A percentile compares a stretch with the other conserved stretches of the same genome.
These are phyloP conservation scores for Phalacrocorax pelagicus DNA, from an alignment of 2,113 vertebrate genomes.

Conservation along the genomic window DNA sequence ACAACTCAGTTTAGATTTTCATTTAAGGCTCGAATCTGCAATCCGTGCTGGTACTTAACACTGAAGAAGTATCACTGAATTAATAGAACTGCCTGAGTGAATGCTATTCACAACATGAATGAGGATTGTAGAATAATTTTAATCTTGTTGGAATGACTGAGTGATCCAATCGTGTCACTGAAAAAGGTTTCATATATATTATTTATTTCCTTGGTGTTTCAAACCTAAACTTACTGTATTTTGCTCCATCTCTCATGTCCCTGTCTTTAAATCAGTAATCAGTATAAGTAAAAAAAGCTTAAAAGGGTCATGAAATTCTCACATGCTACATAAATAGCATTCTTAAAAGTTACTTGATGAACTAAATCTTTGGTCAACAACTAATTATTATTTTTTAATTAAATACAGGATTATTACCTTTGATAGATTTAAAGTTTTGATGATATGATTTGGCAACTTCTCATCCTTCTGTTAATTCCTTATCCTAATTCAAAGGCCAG, in stretches of 20 bases:
- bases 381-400: slow-evolving; percentile 1
- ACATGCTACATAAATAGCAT: background rate
- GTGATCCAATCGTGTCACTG: background rate
- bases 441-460: background rate
- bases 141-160: background rate
- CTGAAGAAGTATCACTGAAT: slow-evolving; percentile 23
- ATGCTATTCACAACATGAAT: background rate
- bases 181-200: background rate
- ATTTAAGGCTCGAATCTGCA: background rate
- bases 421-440: slow-evolving; percentile 7
- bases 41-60: background rate
- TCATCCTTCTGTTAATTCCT: background rate
- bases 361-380: background rate
- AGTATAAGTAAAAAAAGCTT: background rate
- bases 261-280: background rate
- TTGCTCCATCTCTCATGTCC: background rate
- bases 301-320: background rate
- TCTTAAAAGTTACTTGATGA: background rate
- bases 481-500: slow-evolving; percentile 6
- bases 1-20: background rate
- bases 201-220: background rate
- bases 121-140: background rate
- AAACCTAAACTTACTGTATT: background rate
- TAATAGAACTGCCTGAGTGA: slow-evolving; percentile 11
- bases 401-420: background rate